Conservation (phyloP, 2,888 invertebrate species). For the Litoditis marina region DNA sequence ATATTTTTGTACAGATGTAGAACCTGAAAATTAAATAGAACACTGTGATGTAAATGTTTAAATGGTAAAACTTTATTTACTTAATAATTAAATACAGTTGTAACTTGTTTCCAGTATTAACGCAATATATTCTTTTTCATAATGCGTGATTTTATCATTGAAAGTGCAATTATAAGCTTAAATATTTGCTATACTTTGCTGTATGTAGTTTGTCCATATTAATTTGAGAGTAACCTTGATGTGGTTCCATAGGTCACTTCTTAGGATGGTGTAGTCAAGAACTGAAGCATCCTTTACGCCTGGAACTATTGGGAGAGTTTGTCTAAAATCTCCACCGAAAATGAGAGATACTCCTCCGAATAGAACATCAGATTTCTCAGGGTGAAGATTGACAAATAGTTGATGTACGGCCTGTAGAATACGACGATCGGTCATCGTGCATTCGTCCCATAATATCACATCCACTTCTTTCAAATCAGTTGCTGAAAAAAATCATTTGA, state of each 20-base stretch:
- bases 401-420: not conserved
- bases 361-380: not conserved
- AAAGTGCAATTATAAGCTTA: no score
- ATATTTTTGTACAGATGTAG: no score
- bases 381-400: not conserved
- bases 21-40: no score
- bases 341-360: not conserved
- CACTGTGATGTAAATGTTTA: no score
- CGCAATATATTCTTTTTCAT: no score
- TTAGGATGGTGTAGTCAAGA: not conserved
- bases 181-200: no score
- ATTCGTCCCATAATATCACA: conserved; percentile 10
- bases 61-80: no score
- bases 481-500: no score
- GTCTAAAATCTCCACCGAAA: not conserved
- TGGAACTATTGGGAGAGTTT: not conserved
- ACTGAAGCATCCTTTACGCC: not conserved
- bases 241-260: not conserved
- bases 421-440: conserved; percentile 10
- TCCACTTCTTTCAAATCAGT: not conserved
- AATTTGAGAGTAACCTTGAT: not conserved
- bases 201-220: no score
- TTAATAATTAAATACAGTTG: no score
- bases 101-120: no score
- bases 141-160: no score